Evolutionary conservation across 2,888 invertebrate genomes (phyloP).

Genomic region (Diploptera punctata): DNA sequence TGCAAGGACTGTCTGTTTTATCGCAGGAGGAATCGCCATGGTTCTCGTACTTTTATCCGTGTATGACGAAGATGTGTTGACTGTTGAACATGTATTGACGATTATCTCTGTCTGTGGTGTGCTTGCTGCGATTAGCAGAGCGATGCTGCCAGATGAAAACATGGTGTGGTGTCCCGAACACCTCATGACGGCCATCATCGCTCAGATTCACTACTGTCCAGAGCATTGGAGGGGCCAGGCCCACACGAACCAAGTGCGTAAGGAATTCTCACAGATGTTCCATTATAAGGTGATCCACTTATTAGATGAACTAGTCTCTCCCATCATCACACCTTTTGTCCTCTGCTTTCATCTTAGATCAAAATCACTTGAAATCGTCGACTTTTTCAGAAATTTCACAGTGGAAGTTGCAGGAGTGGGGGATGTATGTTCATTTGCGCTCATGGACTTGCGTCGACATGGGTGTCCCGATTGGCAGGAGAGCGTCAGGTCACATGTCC

Average conservation of each 20-base stretch:
- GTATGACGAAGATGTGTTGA: constrained; percentile 91
- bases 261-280: constrained; percentile 91
- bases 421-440: constrained; percentile 82
- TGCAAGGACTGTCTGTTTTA: constrained; percentile 84
- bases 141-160: constrained; percentile 86
- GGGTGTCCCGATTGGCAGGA: constrained; percentile 90
- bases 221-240: constrained; percentile 89
- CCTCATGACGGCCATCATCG: constrained; percentile 81
- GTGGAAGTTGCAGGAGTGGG: constrained; percentile 95
- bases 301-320: constrained; percentile 89
- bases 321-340: constrained; percentile 89
- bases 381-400: constrained; percentile 96
- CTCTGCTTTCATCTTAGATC: constrained; percentile 77
- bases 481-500: constrained; percentile 11
- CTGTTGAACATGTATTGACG: constrained; percentile 89
- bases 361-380: constrained; percentile 87
- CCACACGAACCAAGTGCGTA: constrained; percentile 84
- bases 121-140: constrained; percentile 76
- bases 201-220: constrained; percentile 94
- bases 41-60: constrained; percentile 82
- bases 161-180: constrained; percentile 88
- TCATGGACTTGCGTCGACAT: constrained; percentile 93
- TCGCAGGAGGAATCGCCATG: constrained; percentile 86
- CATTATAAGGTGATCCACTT: constrained; percentile 89
- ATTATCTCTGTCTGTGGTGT: constrained; percentile 82